These are phyloP conservation scores for Erannis defoliaria DNA, from an alignment of 2,888 invertebrate genomes.

Conservation along the genomic window DNA sequence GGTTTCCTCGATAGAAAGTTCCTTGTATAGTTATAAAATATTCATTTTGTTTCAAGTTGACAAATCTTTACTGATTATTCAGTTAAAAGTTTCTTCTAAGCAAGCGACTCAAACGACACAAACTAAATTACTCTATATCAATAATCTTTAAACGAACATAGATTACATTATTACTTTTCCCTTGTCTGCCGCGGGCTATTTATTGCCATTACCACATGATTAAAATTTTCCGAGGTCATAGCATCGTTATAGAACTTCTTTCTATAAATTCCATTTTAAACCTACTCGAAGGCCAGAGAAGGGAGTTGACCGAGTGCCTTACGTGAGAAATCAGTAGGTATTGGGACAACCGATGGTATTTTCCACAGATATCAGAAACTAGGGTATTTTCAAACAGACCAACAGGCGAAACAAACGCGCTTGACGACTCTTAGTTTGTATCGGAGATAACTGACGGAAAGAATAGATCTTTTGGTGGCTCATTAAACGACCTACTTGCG, in stretches of 20 bases:
- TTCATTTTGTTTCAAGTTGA: too few relatives aligned
- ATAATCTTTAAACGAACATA: too few relatives aligned
- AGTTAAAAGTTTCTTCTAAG: too few relatives aligned
- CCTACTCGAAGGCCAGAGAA: constrained; percentile 13
- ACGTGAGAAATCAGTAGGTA: constrained; percentile 3
- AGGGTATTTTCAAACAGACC: too few relatives aligned
- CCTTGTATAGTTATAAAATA: too few relatives aligned
- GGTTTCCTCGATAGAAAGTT: too few relatives aligned
- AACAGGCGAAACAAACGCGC: constrained; percentile 29
- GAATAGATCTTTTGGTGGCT: constrained; percentile 11
- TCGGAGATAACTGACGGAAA: constrained; percentile 29
- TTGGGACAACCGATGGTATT: constrained; percentile 2
- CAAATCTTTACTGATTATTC: too few relatives aligned
- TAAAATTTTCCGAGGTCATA: constrained; percentile 5
- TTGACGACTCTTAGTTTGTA: constrained; percentile 16
- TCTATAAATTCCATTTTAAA: constrained; percentile 6
- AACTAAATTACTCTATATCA: too few relatives aligned
- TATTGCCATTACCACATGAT: neutral
- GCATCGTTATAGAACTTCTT: constrained; percentile 7
- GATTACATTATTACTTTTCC: neutral
- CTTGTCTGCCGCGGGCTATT: neutral
- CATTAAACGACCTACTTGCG: neutral
- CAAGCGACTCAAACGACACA: too few relatives aligned
- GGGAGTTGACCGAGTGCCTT: constrained; percentile 7
- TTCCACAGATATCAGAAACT: constrained; percentile 20